phyloP scores from a whole-genome alignment of 2,113 vertebrate species.

The Smithornis capensis region DNA sequence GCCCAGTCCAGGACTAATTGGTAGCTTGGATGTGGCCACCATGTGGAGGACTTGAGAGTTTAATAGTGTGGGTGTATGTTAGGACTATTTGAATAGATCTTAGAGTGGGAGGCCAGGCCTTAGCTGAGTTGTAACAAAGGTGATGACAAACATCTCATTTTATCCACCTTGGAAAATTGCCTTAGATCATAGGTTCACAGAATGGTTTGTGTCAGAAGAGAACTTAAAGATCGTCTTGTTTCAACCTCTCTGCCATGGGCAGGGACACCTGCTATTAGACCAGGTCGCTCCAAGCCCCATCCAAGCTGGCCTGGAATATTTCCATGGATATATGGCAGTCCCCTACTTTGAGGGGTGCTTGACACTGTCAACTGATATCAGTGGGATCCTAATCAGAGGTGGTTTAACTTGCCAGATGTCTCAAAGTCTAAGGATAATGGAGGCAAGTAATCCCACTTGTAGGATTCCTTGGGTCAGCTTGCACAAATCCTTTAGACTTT shows the following conservation, averaged over 20 bases:
- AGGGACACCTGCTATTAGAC: neutral
- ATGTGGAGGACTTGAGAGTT: neutral
- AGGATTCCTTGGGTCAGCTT: neutral
- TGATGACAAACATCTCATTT: neutral
- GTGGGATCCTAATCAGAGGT: neutral
- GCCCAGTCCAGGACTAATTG: neutral
- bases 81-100: neutral
- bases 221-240: neutral
- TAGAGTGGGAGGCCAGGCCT: neutral
- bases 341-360: neutral
- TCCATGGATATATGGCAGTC: neutral
- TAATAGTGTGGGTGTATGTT: rapidly evolving
- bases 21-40: neutral
- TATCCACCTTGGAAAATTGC: rapidly evolving
- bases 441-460: rapidly evolving
- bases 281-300: neutral
- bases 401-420: neutral
- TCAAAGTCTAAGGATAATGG: neutral
- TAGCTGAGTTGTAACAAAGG: neutral
- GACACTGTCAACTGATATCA: neutral
- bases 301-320: neutral
- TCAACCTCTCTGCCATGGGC: neutral
- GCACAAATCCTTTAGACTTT: neutral
- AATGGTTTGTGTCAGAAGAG: too few species aligned
- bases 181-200: neutral